A percentile compares a stretch with the other conserved stretches of the same genome.
These are phyloP conservation scores for Calliopum simillimum DNA, from an alignment of 2,888 invertebrate genomes.

Conservation along the genomic window DNA sequence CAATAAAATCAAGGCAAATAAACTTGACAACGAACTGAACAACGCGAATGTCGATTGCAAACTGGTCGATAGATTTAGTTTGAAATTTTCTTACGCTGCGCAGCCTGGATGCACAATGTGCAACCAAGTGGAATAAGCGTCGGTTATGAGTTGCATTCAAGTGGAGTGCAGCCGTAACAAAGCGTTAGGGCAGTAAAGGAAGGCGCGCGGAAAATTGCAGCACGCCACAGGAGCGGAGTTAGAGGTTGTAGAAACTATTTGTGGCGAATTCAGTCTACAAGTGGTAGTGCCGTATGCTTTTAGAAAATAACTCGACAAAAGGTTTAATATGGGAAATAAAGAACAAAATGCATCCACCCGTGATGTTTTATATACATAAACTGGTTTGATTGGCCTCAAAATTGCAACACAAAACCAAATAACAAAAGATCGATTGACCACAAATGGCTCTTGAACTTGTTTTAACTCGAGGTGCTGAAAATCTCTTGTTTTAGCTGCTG, in stretches of 20 bases:
- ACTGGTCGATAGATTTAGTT: conserved; percentile 28
- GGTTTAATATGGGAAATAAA: too few relatives aligned
- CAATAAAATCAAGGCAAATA: background rate
- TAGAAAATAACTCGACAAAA: too few relatives aligned
- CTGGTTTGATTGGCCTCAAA: background rate
- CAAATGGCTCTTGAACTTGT: conserved; percentile 15
- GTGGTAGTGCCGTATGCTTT: too few relatives aligned
- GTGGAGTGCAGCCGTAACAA: background rate
- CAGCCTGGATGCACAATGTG: conserved; percentile 13
- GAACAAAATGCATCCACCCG: too few relatives aligned
- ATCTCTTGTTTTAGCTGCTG: background rate
- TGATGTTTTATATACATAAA: too few relatives aligned
- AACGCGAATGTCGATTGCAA: conserved; percentile 27
- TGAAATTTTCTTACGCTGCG: conserved; percentile 11
- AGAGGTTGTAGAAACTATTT: background rate
- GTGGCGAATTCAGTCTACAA: background rate
- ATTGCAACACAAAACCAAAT: background rate
- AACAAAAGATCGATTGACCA: background rate
- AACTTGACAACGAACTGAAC: conserved; percentile 3
- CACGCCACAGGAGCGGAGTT: background rate
- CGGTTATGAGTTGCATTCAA: conserved; percentile 23
- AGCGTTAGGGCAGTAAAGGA: background rate
- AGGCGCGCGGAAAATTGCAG: background rate
- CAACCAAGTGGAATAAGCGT: conserved; percentile 34
- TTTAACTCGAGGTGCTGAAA: background rate